Base-by-base conservation (phyloP, 2,888 invertebrate genomes). In the Scotopteryx bipunctaria region DNA sequence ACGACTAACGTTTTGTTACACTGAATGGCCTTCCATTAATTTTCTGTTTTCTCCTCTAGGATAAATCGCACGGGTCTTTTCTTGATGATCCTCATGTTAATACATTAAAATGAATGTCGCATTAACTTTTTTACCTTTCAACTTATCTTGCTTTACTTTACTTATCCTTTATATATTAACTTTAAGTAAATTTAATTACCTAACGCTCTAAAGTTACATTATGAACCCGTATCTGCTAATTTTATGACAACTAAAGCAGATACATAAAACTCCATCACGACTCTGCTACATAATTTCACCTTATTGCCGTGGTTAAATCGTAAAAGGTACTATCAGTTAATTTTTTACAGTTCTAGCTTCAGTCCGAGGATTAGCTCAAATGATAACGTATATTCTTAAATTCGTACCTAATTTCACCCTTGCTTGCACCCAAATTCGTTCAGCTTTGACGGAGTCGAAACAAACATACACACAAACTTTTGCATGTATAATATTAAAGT, bases 281-380 rank as follows among this genome's bases (percentile, higher is more conserved):
- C 41, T 43, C 9, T 25, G 2, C n/a, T n/a, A 45, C 36, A 42
- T 47, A 33, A 52, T 42, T 29, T 45, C 32, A 29, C 51, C 42
- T 47, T 46, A 56, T 56, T 47, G 45, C 43, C 48, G 37, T 46
- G 46, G 54, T 53, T 57, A 51, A 46, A 37, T 56, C 50, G 41
- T 44, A 53, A 51, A 60, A 31, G 27, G 13, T 35, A 35, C 32
- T 25, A 29, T 31, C 15, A 23, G 14, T 32, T 23, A 45, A 36
- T 32, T 16, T 41, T 19, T 21, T 48, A 27, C 11, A 11, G 9
- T 9, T 9, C 4, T 27, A 19, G 19, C 19, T 19, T 19, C 6
- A 5, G 4, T n/a, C n/a, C n/a, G n/a, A n/a, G n/a, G n/a, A n/a
- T n/a, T n/a, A n/a, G n/a, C n/a, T n/a, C n/a, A n/a, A n/a, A n/a